Conservation (phyloP, 2,113 vertebrate genomes). For the Chaetorhynchus papuensis region DNA sequence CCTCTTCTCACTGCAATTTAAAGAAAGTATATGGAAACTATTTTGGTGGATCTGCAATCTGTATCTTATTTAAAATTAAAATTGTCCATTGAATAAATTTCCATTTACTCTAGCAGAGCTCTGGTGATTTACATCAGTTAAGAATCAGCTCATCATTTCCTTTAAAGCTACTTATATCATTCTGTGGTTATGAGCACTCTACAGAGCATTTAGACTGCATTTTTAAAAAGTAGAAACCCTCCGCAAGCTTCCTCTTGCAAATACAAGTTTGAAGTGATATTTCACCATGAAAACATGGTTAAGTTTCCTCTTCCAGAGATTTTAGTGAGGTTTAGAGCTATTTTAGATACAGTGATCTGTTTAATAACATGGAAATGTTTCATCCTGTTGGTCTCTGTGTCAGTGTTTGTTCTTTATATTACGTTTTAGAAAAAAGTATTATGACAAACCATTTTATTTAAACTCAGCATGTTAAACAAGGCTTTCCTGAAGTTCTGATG, state of each 20-base stretch:
- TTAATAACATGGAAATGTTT: not conserved
- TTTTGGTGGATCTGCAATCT: not conserved
- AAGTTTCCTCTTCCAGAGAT: not conserved
- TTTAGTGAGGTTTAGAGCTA: not conserved
- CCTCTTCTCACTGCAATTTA: not conserved
- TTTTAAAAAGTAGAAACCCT: not conserved
- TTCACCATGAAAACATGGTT: not conserved
- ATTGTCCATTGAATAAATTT: constrained; percentile 36
- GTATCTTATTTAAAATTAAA: constrained; percentile 33
- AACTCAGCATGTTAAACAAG: not conserved
- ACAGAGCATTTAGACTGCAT: not conserved
- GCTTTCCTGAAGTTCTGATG: not conserved
- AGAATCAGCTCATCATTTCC: constrained; percentile 52
- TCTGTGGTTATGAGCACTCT: constrained; percentile 49
- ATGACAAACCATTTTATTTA: not conserved
- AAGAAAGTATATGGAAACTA: constrained; percentile 7
- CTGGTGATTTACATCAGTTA: constrained; percentile 50
- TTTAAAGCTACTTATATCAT: constrained; percentile 27
- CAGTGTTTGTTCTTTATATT: not conserved
- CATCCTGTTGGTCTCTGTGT: not conserved
- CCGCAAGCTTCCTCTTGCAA: not conserved
- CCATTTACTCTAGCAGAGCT: constrained; percentile 33
- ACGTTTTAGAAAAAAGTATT: not conserved
- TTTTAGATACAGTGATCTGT: not conserved
- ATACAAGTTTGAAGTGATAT: not conserved